Base-by-base conservation (phyloP, 1,140 invertebrate genomes). In the Megalonaias nervosa region DNA sequence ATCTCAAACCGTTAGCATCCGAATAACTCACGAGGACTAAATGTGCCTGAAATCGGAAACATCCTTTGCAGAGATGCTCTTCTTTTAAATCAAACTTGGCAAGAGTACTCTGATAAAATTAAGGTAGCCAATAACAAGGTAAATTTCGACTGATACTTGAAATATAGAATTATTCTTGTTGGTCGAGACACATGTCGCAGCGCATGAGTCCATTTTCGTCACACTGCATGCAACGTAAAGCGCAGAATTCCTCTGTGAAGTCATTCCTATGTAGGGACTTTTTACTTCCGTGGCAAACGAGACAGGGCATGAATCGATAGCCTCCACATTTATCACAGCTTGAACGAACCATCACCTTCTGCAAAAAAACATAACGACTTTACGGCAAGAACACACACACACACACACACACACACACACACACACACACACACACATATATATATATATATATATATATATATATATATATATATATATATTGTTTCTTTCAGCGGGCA, bases 191-290 rank as follows among this genome's bases (percentile, higher is more conserved):
- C 67, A 94, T 93, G 73, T 94, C 94, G 91, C 97, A 99, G 79
- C 94, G 93, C 9, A 98, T 94, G 15, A 99, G 92, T 57, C 97
- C 97, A 16, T 96, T 96, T 91, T 98, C 96, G 87, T 98, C 96
- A 91, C 97, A 99, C 85, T 96, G 96, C 95, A 97, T 97, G 91
- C 97, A 99, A 83, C 97, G 97, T n/a, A 99, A 92, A 1, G 97
- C 96, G 65, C 97, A 94, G 88, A 98, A 97, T 91, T 98, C 96
- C 19, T 96, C 94, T 0, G 96, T 97, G 89, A 98, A 98, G 84
- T 97, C 94, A 91, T 98, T 98, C 78, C 97, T 93, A 89, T 97
- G 95, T 3, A 97, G 94, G 11, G 96, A 98, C 91, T 98, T 98
- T 92, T 98, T 98, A 87, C 96, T 97, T 12, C 97, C 97, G 87